Evolutionary conservation across 2,888 invertebrate species (phyloP).

Genomic region (Argyresthia albistria): DNA sequence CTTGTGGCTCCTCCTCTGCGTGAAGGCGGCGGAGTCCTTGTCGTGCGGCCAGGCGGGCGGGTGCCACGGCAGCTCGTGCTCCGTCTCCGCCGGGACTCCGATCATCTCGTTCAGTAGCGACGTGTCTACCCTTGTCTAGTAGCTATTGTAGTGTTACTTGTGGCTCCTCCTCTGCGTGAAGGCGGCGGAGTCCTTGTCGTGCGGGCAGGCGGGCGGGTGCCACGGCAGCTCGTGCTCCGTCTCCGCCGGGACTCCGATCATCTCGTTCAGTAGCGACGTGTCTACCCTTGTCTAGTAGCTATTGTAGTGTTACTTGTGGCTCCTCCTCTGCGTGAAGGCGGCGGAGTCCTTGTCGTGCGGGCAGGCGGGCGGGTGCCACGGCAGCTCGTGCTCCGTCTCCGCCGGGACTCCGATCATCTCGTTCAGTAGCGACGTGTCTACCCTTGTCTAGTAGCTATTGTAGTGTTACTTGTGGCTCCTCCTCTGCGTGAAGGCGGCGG

Average conservation of each 20-base stretch:
- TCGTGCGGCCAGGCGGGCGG: constrained; percentile 82
- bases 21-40: constrained; percentile 29
- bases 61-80: constrained; percentile 84
- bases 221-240: constrained; percentile 82
- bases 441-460: too few species aligned
- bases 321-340: constrained; percentile 32
- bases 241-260: constrained; percentile 72
- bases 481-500: constrained; percentile 30
- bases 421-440: constrained; percentile 53
- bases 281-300: too few species aligned
- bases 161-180: constrained; percentile 36
- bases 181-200: constrained; percentile 27
- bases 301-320: constrained; percentile 27
- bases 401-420: constrained; percentile 75
- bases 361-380: constrained; percentile 85
- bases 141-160: too few species aligned
- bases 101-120: constrained; percentile 74
- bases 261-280: constrained; percentile 66
- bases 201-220: constrained; percentile 83
- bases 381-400: constrained; percentile 76
- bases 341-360: constrained; percentile 41
- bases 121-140: too few species aligned
- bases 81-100: constrained; percentile 71
- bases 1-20: constrained; percentile 43
- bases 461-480: constrained; percentile 34